phyloP scores from a whole-genome alignment of 2,797 vertebrate genomes.

The Alauda arvensis region DNA sequence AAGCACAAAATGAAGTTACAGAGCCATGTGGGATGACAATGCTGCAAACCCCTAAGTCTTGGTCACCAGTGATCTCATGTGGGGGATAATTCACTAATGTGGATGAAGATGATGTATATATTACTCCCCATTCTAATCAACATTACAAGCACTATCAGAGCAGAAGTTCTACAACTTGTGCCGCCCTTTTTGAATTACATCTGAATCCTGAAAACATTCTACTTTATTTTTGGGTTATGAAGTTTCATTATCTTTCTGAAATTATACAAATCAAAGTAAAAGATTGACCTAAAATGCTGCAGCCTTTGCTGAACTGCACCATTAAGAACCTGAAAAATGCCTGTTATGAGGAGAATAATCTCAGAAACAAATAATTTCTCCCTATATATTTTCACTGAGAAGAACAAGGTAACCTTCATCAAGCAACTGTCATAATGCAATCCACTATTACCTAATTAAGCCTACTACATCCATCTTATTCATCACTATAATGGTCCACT shows the following conservation, averaged over 20 bases:
- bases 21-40: fast-evolving
- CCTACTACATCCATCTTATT: background rate
- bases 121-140: background rate
- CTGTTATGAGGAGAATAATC: background rate
- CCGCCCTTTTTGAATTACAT: background rate
- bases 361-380: background rate
- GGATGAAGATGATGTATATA: background rate
- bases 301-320: background rate
- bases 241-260: background rate
- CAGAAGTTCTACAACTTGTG: background rate
- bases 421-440: background rate
- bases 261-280: background rate
- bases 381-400: background rate
- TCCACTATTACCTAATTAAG: background rate
- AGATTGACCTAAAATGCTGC: background rate
- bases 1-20: background rate
- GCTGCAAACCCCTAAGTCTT: background rate
- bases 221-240: background rate
- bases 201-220: background rate
- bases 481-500: background rate
- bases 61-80: background rate
- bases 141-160: background rate
- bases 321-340: background rate
- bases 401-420: background rate
- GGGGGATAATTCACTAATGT: background rate